Percentiles rank a stretch among this genome's conserved stretches.
Evolutionary conservation across 1,140 invertebrate genomes (phyloP).

Genomic region (Asobara japonica): DNA sequence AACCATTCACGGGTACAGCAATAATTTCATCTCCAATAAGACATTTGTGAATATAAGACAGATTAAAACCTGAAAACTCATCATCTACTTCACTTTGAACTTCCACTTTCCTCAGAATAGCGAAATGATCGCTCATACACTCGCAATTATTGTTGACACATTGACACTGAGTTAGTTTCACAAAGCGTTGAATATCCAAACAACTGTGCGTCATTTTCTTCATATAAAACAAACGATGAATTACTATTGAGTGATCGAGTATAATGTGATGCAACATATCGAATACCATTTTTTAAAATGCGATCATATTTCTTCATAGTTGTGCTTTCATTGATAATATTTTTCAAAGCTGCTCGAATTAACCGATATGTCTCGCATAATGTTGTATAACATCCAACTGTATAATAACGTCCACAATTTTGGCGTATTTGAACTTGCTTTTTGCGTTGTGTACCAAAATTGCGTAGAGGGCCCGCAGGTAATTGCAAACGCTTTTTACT

Average conservation of each 20-base stretch:
- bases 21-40: neutral
- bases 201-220: neutral
- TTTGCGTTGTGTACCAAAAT: neutral
- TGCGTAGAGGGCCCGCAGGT: neutral
- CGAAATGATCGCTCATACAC: neutral
- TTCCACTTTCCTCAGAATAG: neutral
- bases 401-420: neutral
- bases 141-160: neutral
- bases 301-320: neutral
- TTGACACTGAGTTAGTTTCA: neutral
- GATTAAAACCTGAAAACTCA: neutral
- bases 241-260: neutral
- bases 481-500: neutral
- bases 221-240: neutral
- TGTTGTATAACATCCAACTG: neutral
- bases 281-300: neutral
- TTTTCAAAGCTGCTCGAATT: neutral
- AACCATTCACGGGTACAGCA: neutral
- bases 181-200: neutral
- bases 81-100: neutral
- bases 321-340: neutral
- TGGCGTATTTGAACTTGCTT: conserved; percentile 2
- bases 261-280: neutral
- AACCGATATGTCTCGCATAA: neutral
- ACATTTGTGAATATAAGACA: neutral